Base-by-base conservation (phyloP, 2,113 vertebrate species). In the Raja brachyura region DNA sequence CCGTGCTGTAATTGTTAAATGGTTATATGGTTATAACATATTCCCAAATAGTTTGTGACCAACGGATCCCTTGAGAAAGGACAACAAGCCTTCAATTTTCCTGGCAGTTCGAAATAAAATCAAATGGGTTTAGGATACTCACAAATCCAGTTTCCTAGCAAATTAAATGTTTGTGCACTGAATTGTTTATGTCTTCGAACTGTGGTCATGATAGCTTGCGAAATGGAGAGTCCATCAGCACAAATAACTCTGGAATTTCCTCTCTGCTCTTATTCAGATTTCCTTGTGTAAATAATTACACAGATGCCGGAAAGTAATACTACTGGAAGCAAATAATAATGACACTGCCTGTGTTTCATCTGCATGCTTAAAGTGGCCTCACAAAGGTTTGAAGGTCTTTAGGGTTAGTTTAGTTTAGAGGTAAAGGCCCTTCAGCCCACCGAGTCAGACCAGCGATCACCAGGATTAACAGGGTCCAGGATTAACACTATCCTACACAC, bases 201-300 rank as follows among this genome's bases (percentile, higher is more conserved):
- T 63, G 54, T 85, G 81, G 22, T 88, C 5, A 61, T 61, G 83
- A 63, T 88, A 63, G 16, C 59, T 63, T 63, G 18, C 59, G 13
- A 63, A 77, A 88, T 18, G 16, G 28, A 85, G 81, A 14, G 25
- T 20, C 56, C 63, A 61, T 13, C 83, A 88, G 31, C 83, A 31
- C 59, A 88, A 88, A 63, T 88, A 88, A 88, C 59, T 31, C 61
- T 88, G 83, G 83, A 88, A 88, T 88, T 88, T 88, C 83, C 83
- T 88, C 59, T 31, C 59, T 14, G 83, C 83, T 63, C 28, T 63
- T 63, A 88, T 66, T 88, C 63, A 88, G 83, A 31, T 88, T 31
- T 63, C 56, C 83, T 88, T 63, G 14, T 31, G 83, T 88, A 63
- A 31, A 88, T 31, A 63, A 88, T 88, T 88, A 88, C 83, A 63